These are phyloP conservation scores for Botrylloides violaceus DNA, from an alignment of 23 tunicate species.

Conservation along the genomic window DNA sequence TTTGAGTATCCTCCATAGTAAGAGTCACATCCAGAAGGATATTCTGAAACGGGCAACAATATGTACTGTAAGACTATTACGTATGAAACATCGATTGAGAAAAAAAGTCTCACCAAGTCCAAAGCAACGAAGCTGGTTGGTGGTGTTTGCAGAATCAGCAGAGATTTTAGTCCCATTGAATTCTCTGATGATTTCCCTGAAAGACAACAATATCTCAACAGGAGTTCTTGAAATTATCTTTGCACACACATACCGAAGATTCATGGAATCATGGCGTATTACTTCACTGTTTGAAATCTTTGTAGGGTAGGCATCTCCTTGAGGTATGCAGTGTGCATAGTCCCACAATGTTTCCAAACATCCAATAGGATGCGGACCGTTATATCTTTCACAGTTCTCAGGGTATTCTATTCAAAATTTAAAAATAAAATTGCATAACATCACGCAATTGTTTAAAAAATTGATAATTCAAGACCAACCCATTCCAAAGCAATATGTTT, in stretches of 20 bases:
- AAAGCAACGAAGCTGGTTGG: constrained; percentile 8
- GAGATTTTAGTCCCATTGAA: background rate
- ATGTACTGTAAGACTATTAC: background rate
- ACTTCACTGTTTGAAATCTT: background rate
- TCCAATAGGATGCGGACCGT: constrained; percentile 9
- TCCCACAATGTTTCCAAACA: constrained; percentile 19
- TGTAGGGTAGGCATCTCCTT: constrained; percentile 3
- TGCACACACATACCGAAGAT: background rate
- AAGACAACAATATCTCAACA: background rate
- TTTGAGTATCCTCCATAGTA: background rate
- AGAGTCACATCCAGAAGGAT: background rate
- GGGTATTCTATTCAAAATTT: constrained; percentile 19
- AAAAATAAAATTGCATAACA: background rate
- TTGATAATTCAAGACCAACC: constrained; percentile 5
- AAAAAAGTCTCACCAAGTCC: constrained; percentile 14
- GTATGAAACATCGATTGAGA: background rate
- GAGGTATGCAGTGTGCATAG: background rate
- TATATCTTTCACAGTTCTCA: constrained; percentile 4
- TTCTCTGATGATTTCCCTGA: constrained; percentile 7
- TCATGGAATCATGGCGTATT: background rate
- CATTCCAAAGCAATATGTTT: constrained; percentile 28
- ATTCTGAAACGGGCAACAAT: background rate
- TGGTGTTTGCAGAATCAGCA: background rate
- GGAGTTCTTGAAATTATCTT: background rate
- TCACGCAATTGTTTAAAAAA: background rate